Conservation (phyloP, 1,140 invertebrate species). For the Danaus melanippus region DNA sequence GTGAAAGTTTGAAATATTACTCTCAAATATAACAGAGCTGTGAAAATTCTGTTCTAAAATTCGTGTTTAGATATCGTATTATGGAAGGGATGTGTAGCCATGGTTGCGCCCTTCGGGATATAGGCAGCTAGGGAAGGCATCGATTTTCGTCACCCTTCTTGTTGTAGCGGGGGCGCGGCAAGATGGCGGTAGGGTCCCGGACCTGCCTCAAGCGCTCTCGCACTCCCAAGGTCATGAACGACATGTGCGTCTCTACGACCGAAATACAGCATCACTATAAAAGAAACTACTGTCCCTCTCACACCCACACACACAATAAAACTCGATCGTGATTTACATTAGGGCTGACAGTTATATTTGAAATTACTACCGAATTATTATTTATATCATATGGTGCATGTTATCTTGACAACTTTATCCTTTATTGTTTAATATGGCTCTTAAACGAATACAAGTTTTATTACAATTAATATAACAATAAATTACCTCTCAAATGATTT, state of each 20-base stretch:
- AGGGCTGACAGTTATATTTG: slow-evolving; percentile 31
- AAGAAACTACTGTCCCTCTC: slow-evolving; percentile 30
- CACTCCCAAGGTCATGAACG: slow-evolving; percentile 55
- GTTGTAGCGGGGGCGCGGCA: slow-evolving; percentile 43
- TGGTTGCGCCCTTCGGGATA: slow-evolving; percentile 46
- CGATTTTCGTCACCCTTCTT: slow-evolving; percentile 65
- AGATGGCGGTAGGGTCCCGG: slow-evolving; percentile 53
- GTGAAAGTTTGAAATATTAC: no score
- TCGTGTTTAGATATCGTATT: slow-evolving; percentile 12
- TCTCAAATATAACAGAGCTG: no score
- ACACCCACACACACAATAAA: slow-evolving; percentile 29
- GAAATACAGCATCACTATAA: slow-evolving; percentile 59
- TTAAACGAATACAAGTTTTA: no score
- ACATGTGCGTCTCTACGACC: slow-evolving; percentile 48
- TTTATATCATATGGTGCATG: no score
- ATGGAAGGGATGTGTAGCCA: slow-evolving; percentile 29
- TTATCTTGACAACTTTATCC: no score
- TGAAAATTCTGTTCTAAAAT: no score
- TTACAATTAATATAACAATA: no score
- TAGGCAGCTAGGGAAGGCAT: slow-evolving; percentile 54
- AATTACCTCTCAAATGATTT: no score
- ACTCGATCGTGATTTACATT: slow-evolving; percentile 46
- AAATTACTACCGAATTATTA: no score
- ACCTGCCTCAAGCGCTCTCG: slow-evolving; percentile 62
- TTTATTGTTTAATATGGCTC: no score